Evolutionary conservation across 2,888 invertebrate genomes (phyloP).

Genomic region (Anthophora plumipes): DNA sequence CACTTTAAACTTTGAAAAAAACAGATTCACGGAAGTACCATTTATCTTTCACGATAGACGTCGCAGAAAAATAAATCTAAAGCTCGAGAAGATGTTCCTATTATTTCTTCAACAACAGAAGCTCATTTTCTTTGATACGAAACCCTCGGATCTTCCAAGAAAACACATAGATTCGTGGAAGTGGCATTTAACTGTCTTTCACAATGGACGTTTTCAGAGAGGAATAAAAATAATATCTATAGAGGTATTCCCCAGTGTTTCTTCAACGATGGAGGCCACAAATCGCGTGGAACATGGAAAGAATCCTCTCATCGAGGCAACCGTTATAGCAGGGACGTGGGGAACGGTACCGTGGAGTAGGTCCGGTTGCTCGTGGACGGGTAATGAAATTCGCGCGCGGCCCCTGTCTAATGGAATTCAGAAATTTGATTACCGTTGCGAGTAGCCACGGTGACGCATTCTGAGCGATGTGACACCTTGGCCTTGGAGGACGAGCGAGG

Average conservation of each 20-base stretch:
- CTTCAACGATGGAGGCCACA: slow-evolving; percentile 2
- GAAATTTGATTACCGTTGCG: slow-evolving; percentile 70
- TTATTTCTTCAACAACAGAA: no score
- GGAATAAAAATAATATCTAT: not conserved
- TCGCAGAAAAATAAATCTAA: no score
- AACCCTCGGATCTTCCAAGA: no score
- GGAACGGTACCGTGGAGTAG: slow-evolving; percentile 58
- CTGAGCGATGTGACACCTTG: slow-evolving; percentile 11
- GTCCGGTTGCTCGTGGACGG: slow-evolving; percentile 27
- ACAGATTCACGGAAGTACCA: no score
- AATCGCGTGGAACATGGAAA: slow-evolving; percentile 64
- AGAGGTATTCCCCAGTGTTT: no score
- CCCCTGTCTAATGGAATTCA: slow-evolving; percentile 62
- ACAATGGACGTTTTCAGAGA: not conserved
- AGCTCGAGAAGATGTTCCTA: no score
- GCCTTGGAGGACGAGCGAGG: slow-evolving; percentile 22
- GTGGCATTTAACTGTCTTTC: not conserved
- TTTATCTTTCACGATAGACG: no score
- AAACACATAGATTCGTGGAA: no score
- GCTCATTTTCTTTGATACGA: no score
- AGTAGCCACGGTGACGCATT: slow-evolving; percentile 29
- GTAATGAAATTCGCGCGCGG: slow-evolving; percentile 60
- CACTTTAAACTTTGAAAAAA: no score
- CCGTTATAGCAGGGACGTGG: slow-evolving; percentile 56
- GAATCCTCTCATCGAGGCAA: slow-evolving; percentile 36